Conservation (phyloP, 35 echinoderm and acorn worm genomes). For the Hemicentrotus pulcherrimus region DNA sequence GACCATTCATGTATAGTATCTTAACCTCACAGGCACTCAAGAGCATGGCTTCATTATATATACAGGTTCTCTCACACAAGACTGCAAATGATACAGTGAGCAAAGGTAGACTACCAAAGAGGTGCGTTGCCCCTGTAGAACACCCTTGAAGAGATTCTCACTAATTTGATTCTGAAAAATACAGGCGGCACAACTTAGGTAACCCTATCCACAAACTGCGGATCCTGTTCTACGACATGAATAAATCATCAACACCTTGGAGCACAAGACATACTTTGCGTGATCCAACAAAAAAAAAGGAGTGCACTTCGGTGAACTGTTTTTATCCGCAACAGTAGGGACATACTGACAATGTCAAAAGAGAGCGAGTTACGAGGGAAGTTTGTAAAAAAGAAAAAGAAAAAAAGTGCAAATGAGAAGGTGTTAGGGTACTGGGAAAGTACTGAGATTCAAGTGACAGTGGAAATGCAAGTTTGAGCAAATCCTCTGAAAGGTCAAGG, state of each 20-base stretch:
- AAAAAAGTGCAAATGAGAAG: background rate
- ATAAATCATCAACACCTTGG: background rate
- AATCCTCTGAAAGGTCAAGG: too few relatives aligned
- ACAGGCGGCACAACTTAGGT: background rate
- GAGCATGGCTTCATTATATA: background rate
- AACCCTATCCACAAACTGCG: background rate
- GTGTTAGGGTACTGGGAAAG: background rate
- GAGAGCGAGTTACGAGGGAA: background rate
- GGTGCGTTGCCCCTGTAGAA: background rate
- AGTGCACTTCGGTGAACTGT: too few relatives aligned
- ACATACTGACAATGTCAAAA: background rate
- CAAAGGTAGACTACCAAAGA: background rate
- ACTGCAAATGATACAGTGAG: background rate
- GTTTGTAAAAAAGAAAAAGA: background rate
- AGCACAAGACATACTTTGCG: background rate
- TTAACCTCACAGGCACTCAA: background rate
- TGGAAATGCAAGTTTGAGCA: too few relatives aligned
- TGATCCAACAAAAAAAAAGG: background rate
- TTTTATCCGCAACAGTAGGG: background rate
- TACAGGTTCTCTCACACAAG: too few relatives aligned
- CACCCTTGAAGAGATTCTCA: background rate
- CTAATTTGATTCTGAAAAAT: background rate
- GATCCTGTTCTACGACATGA: background rate
- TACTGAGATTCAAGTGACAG: too few relatives aligned
- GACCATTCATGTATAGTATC: background rate